Evolutionary conservation across 2,888 invertebrate species (phyloP).

Genomic region (Bombyx huttoni): DNA sequence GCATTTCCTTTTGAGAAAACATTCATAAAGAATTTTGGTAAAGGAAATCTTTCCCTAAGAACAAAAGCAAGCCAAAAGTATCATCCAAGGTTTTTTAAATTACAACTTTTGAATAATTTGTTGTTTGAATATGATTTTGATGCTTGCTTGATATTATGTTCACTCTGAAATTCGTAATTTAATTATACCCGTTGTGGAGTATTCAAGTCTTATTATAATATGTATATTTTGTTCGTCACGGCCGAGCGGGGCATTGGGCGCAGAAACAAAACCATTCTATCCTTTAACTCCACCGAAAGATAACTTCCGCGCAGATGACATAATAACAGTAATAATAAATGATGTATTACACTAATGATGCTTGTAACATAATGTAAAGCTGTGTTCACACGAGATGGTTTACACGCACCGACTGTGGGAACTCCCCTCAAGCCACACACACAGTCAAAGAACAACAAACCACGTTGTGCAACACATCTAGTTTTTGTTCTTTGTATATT

Average conservation of each 20-base stretch:
- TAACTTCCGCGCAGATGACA: not conserved
- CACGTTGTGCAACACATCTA: no score
- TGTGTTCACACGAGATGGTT: constrained; percentile 13
- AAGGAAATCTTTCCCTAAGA: not conserved
- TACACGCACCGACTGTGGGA: constrained; percentile 2
- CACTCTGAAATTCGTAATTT: not conserved
- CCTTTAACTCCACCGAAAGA: no score
- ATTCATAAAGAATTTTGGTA: not conserved
- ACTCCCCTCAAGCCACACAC: no score
- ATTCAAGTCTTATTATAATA: not conserved
- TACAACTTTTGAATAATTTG: no score
- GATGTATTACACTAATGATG: not conserved
- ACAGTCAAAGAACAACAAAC: no score
- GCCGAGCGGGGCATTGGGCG: no score
- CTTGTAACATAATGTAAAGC: constrained; percentile 1
- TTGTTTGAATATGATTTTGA: not conserved
- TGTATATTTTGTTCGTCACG: not conserved
- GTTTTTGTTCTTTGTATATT: no score
- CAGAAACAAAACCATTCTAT: no score
- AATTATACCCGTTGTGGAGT: not conserved
- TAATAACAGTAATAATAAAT: not conserved
- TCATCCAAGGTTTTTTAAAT: no score
- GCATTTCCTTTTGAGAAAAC: constrained; percentile 5
- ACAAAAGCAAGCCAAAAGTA: no score
- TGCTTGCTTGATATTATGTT: not conserved